Conservation (phyloP, 2,113 vertebrate genomes). For the Xyliphius kryptos region DNA sequence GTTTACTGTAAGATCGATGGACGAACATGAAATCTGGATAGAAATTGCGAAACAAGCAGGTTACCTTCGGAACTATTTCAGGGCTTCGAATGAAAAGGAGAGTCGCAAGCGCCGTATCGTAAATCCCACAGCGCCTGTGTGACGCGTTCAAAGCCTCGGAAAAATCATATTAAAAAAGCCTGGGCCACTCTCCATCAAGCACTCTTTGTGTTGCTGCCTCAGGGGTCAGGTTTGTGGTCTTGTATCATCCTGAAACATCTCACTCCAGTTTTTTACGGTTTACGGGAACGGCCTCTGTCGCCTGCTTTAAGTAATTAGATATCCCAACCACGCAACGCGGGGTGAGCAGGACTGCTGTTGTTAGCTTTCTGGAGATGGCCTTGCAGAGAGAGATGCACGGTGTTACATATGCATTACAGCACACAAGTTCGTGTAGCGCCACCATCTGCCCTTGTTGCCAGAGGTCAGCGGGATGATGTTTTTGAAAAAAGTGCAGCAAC, state of each 20-base stretch:
- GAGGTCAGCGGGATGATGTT: neutral
- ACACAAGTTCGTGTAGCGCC: neutral
- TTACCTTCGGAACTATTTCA: slow-evolving; percentile 6
- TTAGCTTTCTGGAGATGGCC: slow-evolving; percentile 4
- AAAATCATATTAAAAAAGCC: neutral
- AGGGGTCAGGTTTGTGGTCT: slow-evolving; percentile 54
- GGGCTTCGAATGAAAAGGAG: slow-evolving; percentile 1
- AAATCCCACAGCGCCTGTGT: slow-evolving; percentile 9
- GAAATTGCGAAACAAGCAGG: slow-evolving; percentile 15
- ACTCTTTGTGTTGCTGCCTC: slow-evolving; percentile 47
- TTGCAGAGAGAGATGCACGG: neutral
- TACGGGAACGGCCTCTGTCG: slow-evolving; percentile 33
- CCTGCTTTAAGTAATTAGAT: slow-evolving; percentile 49
- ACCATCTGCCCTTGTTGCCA: neutral
- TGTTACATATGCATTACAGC: neutral
- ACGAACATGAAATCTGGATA: slow-evolving; percentile 2
- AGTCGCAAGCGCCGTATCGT: neutral
- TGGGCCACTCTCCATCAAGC: slow-evolving; percentile 43
- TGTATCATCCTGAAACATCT: slow-evolving; percentile 38
- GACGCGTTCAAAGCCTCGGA: neutral
- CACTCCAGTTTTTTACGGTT: slow-evolving; percentile 38
- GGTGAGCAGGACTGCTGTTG: slow-evolving; percentile 7
- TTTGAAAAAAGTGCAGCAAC: neutral
- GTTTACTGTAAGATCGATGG: slow-evolving; percentile 30
- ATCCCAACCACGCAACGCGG: slow-evolving; percentile 20